Conservation (phyloP, 2,797 vertebrate species). For the Fratercula arctica region DNA sequence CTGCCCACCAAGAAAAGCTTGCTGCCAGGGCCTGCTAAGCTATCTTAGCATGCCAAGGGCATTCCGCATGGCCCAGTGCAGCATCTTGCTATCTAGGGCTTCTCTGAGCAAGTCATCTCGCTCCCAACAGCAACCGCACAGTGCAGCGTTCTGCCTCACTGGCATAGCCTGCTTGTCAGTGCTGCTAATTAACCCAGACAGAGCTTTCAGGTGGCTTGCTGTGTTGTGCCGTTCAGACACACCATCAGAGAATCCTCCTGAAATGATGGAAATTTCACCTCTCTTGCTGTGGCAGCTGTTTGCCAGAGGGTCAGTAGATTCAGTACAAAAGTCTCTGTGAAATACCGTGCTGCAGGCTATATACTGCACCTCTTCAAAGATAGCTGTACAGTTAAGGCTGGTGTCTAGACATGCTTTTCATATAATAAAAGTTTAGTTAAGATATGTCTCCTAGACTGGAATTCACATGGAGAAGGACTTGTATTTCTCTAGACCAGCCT, state of each 20-base stretch:
- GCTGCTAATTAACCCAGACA: slow-evolving; percentile 12
- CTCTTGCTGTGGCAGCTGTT: not conserved
- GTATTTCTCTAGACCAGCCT: not conserved
- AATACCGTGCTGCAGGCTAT: not conserved
- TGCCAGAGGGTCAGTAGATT: slow-evolving; percentile 36
- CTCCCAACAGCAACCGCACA: not conserved
- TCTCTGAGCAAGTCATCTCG: not conserved
- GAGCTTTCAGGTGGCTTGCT: not conserved
- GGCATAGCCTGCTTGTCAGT: not conserved
- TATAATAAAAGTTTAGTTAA: not conserved
- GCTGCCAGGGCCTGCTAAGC: not conserved
- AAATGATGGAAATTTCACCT: not conserved
- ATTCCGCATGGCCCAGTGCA: not conserved
- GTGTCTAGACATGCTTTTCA: slow-evolving; percentile 39
- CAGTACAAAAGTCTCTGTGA: not conserved
- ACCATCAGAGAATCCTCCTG: not conserved
- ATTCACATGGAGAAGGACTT: not conserved
- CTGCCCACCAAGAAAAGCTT: not conserved
- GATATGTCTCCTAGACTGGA: not conserved
- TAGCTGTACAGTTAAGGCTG: not conserved
- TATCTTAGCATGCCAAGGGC: not conserved
- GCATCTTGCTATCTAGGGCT: not conserved
- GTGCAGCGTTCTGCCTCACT: not conserved
- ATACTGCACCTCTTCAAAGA: slow-evolving; percentile 12
- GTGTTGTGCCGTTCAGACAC: not conserved